Percentiles rank a stretch among this genome's conserved stretches.
Evolutionary conservation across 2,888 invertebrate genomes (phyloP).

Genomic region (Platypus cylindrus): DNA sequence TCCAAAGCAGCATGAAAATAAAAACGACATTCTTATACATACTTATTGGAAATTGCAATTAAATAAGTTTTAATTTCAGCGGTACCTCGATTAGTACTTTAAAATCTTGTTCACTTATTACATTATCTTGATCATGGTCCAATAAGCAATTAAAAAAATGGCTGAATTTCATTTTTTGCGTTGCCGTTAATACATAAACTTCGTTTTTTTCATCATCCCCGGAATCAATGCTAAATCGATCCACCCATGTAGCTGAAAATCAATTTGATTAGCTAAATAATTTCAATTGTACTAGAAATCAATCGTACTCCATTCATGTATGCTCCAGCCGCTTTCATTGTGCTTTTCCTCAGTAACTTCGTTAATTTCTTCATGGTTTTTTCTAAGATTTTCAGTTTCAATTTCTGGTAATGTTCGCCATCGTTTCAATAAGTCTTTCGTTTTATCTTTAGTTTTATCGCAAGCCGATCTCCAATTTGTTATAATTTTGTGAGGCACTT

Average conservation of each 20-base stretch:
- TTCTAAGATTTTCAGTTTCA: constrained; percentile 33
- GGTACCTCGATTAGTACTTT: constrained; percentile 52
- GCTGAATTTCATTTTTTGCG: constrained; percentile 56
- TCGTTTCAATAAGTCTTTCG: constrained; percentile 56
- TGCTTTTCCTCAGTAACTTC: constrained; percentile 29
- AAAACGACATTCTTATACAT: constrained; percentile 6
- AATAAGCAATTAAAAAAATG: constrained; percentile 58
- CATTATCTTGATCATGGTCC: constrained; percentile 59
- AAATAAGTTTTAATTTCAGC: constrained; percentile 2
- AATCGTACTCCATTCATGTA: constrained; percentile 61
- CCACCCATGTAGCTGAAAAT: constrained; percentile 57
- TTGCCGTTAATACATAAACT: constrained; percentile 44
- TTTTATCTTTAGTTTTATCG: constrained; percentile 61
- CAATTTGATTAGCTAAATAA: constrained; percentile 4
- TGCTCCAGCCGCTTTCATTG: constrained; percentile 55
- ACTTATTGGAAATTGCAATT: neutral
- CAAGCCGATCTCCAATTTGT: constrained; percentile 64
- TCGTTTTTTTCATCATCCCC: constrained; percentile 40
- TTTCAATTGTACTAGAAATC: constrained; percentile 1
- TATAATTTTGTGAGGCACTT: constrained; percentile 58
- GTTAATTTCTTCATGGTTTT: constrained; percentile 31
- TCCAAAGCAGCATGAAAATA: constrained; percentile 27
- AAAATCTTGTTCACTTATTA: constrained; percentile 58
- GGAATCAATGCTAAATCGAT: constrained; percentile 55
- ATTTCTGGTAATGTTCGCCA: constrained; percentile 56